Percentiles rank a stretch among this genome's conserved stretches.
Evolutionary conservation across 2,797 vertebrate species (phyloP).

Genomic region (Zalophus californianus): DNA sequence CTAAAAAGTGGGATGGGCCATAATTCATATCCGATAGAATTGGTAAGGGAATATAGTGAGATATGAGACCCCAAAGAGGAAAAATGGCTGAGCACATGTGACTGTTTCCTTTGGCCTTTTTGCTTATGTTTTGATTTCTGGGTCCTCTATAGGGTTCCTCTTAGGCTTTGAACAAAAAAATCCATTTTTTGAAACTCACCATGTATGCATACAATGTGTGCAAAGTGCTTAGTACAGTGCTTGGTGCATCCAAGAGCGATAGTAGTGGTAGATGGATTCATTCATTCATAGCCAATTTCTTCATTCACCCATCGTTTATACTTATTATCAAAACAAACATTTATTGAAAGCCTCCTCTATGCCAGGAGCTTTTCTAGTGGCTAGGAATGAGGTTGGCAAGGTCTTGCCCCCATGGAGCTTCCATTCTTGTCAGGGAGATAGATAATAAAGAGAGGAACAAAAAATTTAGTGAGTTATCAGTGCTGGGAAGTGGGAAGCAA

Average conservation of each 20-base stretch:
- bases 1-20: conserved; percentile 7
- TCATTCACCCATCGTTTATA: not conserved
- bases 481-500: not conserved
- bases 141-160: not conserved
- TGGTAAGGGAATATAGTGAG: not conserved
- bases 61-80: not conserved
- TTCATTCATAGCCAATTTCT: not conserved
- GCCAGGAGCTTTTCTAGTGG: not conserved
- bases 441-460: not conserved
- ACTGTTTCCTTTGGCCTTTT: not conserved
- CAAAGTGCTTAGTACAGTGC: not conserved
- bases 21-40: not conserved
- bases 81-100: not conserved
- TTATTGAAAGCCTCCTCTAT: not conserved
- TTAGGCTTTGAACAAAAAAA: conserved; percentile 14
- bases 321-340: not conserved
- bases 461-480: not conserved
- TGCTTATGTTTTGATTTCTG: conserved; percentile 32
- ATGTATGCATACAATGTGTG: not conserved
- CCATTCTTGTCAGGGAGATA: not conserved
- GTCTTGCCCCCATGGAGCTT: not conserved
- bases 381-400: not conserved
- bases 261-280: not conserved
- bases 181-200: not conserved
- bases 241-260: not conserved